Conservation (phyloP, 2,888 invertebrate genomes). For the Poecilobothrus nobilitatus region DNA sequence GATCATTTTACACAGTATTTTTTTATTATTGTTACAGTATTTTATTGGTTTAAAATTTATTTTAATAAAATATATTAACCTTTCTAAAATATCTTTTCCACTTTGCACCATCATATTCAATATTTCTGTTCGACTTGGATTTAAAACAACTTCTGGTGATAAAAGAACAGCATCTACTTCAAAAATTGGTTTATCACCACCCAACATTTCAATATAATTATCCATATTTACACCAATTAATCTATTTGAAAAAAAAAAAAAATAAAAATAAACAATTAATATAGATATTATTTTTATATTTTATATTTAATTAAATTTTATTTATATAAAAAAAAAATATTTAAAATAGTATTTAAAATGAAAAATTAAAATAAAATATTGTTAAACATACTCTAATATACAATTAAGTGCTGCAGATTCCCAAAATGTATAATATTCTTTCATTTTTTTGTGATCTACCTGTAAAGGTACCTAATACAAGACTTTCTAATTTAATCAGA, state of each 20-base stretch:
- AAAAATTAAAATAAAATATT: background rate
- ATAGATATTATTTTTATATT: slow-evolving; percentile 8
- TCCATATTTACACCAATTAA: slow-evolving; percentile 64
- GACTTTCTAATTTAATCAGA: slow-evolving; percentile 74
- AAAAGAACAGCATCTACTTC: slow-evolving; percentile 69
- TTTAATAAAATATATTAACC: too few species aligned
- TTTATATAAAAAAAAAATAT: background rate
- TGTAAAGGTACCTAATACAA: slow-evolving; percentile 70
- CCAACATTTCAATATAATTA: slow-evolving; percentile 54
- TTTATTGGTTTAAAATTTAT: too few species aligned
- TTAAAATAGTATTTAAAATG: background rate
- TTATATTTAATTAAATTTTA: slow-evolving; percentile 18
- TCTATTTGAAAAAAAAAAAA: slow-evolving; percentile 35
- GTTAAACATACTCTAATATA: slow-evolving; percentile 48
- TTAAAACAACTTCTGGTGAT: slow-evolving; percentile 65
- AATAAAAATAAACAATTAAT: background rate
- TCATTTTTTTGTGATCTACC: slow-evolving; percentile 67
- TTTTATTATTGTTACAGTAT: too few species aligned
- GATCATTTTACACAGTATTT: too few species aligned
- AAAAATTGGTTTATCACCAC: slow-evolving; percentile 54
- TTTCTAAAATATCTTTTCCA: slow-evolving; percentile 66
- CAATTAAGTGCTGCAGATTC: slow-evolving; percentile 68
- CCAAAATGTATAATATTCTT: slow-evolving; percentile 70
- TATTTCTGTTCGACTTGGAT: slow-evolving; percentile 67
- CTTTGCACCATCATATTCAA: slow-evolving; percentile 67